These are phyloP conservation scores for Malurus leucopterus DNA, from an alignment of 2,797 vertebrate species.

Conservation along the genomic window DNA sequence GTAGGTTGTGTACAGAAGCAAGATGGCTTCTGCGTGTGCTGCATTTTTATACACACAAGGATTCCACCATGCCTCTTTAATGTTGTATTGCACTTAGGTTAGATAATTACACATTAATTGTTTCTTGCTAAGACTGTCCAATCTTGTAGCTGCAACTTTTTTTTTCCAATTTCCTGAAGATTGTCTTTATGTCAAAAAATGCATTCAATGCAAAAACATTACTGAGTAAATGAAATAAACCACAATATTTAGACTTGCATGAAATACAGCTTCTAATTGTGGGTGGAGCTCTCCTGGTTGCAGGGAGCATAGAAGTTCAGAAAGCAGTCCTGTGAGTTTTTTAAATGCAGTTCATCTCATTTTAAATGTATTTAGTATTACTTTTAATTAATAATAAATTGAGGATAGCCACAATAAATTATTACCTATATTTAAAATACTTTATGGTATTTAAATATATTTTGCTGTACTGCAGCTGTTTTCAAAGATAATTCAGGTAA, in stretches of 20 bases:
- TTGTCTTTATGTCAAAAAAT: not conserved
- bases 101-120: not conserved
- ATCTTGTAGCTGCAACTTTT: not conserved
- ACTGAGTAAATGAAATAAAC: not conserved
- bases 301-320: not conserved
- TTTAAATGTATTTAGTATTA: not conserved
- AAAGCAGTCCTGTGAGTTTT: not conserved
- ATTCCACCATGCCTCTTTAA: not conserved
- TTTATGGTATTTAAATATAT: not conserved
- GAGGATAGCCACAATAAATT: not conserved
- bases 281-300: not conserved
- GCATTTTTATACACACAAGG: not conserved
- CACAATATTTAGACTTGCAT: not conserved
- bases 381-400: not conserved
- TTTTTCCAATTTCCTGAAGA: not conserved
- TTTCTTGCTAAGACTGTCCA: not conserved
- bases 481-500: not conserved
- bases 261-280: not conserved
- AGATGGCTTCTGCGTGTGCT: constrained; percentile 13
- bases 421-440: not conserved
- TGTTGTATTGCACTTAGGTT: not conserved
- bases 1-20: not conserved
- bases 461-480: not conserved
- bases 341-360: not conserved
- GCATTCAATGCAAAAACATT: not conserved